Percentiles rank a stretch among this genome's conserved stretches.
Conservation (phyloP, 2,888 invertebrate genomes). For the Athalia rosae region DNA sequence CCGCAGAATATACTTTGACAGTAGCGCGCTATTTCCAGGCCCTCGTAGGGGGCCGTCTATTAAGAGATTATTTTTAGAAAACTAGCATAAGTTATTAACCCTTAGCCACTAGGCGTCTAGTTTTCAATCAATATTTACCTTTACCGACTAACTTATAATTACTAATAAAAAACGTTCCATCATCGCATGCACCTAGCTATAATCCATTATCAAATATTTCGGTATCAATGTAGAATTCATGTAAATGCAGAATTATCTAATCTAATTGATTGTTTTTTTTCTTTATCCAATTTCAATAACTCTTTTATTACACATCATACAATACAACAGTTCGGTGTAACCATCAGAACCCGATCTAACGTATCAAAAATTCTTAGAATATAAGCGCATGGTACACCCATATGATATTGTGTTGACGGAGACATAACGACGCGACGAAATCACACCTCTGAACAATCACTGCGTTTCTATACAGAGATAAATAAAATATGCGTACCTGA, state of each 20-base stretch:
- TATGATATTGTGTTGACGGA: background rate
- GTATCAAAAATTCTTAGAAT: slow-evolving; percentile 5
- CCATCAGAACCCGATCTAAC: background rate
- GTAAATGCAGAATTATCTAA: no score
- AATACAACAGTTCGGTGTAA: background rate
- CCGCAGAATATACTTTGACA: slow-evolving; percentile 33
- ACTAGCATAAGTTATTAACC: slow-evolving; percentile 64
- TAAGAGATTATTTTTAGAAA: slow-evolving; percentile 63
- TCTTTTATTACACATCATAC: no score
- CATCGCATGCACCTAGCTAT: no score
- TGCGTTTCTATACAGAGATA: background rate
- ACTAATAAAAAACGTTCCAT: background rate
- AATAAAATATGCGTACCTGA: background rate
- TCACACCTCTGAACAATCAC: no score
- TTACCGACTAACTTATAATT: background rate
- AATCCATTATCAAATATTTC: no score
- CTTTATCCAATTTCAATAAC: no score
- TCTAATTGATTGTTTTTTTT: no score
- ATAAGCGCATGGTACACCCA: no score
- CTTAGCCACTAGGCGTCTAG: slow-evolving; percentile 48
- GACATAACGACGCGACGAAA: slow-evolving; percentile 7
- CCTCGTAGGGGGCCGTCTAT: slow-evolving; percentile 43
- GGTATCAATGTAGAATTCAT: no score
- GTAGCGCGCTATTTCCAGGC: slow-evolving; percentile 33
- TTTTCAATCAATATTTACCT: background rate